Base-by-base conservation (phyloP, 2,888 invertebrate genomes). In the Nineta flava region DNA sequence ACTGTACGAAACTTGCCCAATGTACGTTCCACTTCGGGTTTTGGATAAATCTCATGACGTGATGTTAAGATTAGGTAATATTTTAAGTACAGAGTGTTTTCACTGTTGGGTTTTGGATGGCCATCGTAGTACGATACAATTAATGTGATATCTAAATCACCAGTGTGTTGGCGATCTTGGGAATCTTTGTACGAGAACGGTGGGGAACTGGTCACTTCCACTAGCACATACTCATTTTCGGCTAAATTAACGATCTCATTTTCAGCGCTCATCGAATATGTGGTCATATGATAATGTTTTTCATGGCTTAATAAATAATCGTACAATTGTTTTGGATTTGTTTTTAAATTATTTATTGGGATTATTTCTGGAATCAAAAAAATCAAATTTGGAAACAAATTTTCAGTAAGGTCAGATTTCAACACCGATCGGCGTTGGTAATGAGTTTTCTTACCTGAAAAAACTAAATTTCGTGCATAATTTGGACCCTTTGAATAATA, bases 401-500 rank as follows among this genome's bases (percentile, higher is more conserved):
- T 46, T 42, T 42, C 3, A n/a, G 3, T 10, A 43, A 43, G 19
- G 12, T 43, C 5, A 15, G 13, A 35, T 35, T n/a, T 35, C 13
- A 35, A n/a, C 10, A 35, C 6, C 13, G 3, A n/a, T 35, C 12
- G n/a, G n/a, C n/a, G n/a, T n/a, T 15, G 10, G 40, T 15, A 17
- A 16, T 43, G 3, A 16, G 6, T 42, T n/a, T 42, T 54, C 58
- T 55, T 66, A 81, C 83, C 82, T 62, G 81, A 74, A 58, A 79
- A 73, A 21, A 85, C 73, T 54, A 81, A 73, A 66, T 84, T 86
- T 55, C 83, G 69, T 1, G 86, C 81, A 60, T 78, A 84, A 64
- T 81, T 81, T 2, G 87, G 86, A 6, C 83, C 79, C 63, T 83
- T 81, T 46, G 77, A 79, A 61, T 85, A 86, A 62, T 84, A 83